These are phyloP conservation scores for Ploceus nigricollis DNA, from an alignment of 2,113 vertebrate genomes.

Conservation along the genomic window DNA sequence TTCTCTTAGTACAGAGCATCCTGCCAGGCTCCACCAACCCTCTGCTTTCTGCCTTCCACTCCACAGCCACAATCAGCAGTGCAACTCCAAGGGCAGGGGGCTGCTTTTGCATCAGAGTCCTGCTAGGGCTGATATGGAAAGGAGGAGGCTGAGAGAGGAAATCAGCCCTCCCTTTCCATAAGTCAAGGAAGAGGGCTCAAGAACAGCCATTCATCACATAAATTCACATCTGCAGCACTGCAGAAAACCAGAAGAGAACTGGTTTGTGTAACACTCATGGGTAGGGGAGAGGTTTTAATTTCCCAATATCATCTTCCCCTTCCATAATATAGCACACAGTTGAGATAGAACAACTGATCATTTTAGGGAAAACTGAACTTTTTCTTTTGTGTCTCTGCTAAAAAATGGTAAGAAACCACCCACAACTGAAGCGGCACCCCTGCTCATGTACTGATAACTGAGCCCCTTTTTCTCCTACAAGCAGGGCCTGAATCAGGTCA, in stretches of 20 bases:
- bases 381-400: not conserved
- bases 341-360: not conserved
- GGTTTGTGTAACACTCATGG: accelerated
- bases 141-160: not conserved
- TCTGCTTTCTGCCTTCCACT: not conserved
- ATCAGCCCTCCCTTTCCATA: not conserved
- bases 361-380: not conserved
- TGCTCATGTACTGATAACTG: accelerated
- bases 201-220: not conserved
- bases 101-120: not conserved
- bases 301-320: not conserved
- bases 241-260: not conserved
- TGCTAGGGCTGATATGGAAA: not conserved
- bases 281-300: not conserved
- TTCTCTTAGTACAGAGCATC: not conserved
- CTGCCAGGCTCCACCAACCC: not conserved
- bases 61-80: not conserved
- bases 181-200: not conserved
- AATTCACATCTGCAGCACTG: not conserved
- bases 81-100: accelerated
- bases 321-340: not conserved
- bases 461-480: not conserved
- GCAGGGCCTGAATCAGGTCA: not conserved
- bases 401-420: not conserved
- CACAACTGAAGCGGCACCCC: not conserved